Evolutionary conservation across 1,140 invertebrate genomes (phyloP), one percentile per base, ranked within the genome.

Genomic region (Luehdorfia chinensis): DNA sequence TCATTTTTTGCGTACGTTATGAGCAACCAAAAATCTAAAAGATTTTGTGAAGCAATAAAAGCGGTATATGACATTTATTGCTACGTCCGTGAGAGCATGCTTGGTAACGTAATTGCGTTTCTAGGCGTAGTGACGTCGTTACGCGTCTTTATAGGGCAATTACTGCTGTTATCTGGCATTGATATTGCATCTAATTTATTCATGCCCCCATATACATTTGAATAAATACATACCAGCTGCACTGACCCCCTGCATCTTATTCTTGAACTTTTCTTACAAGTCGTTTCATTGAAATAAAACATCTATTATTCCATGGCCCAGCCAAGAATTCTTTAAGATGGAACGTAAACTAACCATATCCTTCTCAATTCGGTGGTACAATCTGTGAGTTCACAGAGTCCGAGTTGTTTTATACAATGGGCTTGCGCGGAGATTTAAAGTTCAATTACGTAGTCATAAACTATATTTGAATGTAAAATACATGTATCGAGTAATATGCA

Each of bases 181-280:
- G 76, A 83, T 84, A 80, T 77, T 75, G 78, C 78, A 83, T 83
- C 68, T 79, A 69, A 79, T 80, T 78, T 76, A 79, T 79, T 77
- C 76, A 69, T 72, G 65, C 50, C 48, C 50, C 60, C 64, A 67
- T 71, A 50, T 56, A 66, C 58, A 68, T 74, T 70, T 70, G 50
- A 71, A 77, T 75, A 80, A 68, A 73, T 65, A 72, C 63, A 66
- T 60, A 51, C 53, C 66, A 75, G 67, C 66, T 68, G 69, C 74
- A 66, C 44, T 76, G 67, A 71, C 64, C 66, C 60, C 57, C 58
- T 51, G 52, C 44, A 59, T 60, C 45, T 45, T 45, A 48, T 59
- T 56, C 51, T 66, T 49, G 47, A 47, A 62, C 46, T 67, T 66
- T 69, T 60, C 37, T 67, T 62, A 43, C 34, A 36, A 49, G 49